Percentiles rank a stretch among this genome's conserved stretches.
phyloP scores from a whole-genome alignment of 2,113 vertebrate genomes.

The Oophaga pumilio region DNA sequence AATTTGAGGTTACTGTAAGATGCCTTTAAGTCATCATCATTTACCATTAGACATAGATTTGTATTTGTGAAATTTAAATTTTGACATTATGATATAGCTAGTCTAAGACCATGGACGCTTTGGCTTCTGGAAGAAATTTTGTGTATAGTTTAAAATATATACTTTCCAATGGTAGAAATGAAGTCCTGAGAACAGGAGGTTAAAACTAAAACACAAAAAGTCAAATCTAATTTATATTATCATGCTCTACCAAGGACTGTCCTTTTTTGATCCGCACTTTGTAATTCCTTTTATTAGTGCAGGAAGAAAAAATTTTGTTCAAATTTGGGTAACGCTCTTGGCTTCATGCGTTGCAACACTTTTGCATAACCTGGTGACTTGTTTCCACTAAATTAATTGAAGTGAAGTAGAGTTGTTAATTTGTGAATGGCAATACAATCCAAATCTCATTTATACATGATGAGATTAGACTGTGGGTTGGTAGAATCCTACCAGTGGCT shows the following conservation, averaged over 20 bases:
- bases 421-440: background rate
- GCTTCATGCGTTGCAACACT: too few relatives aligned
- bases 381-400: too few relatives aligned
- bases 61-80: background rate
- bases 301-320: background rate
- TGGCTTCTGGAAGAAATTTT: background rate
- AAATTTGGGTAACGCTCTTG: background rate
- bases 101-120: background rate
- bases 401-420: too few relatives aligned
- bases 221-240: too few relatives aligned
- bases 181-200: background rate
- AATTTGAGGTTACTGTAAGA: background rate
- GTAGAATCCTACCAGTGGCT: background rate
- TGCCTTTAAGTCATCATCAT: background rate
- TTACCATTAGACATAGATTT: background rate
- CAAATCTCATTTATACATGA: background rate
- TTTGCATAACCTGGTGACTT: background rate
- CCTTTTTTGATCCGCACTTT: background rate
- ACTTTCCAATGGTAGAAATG: background rate
- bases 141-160: background rate
- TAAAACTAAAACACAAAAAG: too few relatives aligned
- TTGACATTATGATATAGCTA: background rate
- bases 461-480: background rate
- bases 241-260: background rate
- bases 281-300: background rate